Conservation (phyloP, 1,140 invertebrate species). For the Lineus longissimus region DNA sequence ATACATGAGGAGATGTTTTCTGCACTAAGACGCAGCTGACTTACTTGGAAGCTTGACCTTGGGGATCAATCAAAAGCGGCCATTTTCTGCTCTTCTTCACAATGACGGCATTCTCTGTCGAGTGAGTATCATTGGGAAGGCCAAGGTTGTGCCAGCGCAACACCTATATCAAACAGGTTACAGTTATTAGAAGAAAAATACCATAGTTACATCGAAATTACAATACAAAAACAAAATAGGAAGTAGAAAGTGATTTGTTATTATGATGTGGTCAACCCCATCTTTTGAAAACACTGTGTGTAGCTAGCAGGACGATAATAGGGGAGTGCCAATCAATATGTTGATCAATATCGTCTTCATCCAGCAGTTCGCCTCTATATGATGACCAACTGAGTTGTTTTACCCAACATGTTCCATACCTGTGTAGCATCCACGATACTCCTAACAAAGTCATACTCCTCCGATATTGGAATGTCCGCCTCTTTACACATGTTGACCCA, state of each 20-base stretch:
- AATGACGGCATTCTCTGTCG: conserved; percentile 81
- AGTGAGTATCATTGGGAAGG: conserved; percentile 74
- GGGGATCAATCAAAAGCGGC: conserved; percentile 84
- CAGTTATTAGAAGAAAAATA: neutral
- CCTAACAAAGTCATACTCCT: conserved; percentile 63
- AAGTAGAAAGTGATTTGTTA: neutral
- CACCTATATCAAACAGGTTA: conserved; percentile 61
- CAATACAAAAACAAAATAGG: neutral
- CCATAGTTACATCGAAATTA: neutral
- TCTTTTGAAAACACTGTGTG: too few relatives aligned
- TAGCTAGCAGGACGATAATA: too few relatives aligned
- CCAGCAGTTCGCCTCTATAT: too few relatives aligned
- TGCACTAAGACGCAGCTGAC: too few relatives aligned
- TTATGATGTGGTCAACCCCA: neutral
- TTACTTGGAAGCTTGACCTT: conserved; percentile 67
- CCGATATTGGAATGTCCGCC: conserved; percentile 43
- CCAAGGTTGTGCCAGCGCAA: conserved; percentile 78
- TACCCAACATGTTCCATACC: conserved; percentile 21
- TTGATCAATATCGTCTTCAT: too few relatives aligned
- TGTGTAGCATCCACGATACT: conserved; percentile 68
- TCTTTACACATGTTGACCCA: conserved; percentile 39
- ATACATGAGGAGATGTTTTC: too few relatives aligned
- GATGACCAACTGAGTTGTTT: too few relatives aligned
- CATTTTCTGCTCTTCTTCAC: conserved; percentile 74
- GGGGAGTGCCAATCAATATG: too few relatives aligned